Evolutionary conservation across 2,113 vertebrate genomes (phyloP).

Genomic region (Hipposideros armiger): DNA sequence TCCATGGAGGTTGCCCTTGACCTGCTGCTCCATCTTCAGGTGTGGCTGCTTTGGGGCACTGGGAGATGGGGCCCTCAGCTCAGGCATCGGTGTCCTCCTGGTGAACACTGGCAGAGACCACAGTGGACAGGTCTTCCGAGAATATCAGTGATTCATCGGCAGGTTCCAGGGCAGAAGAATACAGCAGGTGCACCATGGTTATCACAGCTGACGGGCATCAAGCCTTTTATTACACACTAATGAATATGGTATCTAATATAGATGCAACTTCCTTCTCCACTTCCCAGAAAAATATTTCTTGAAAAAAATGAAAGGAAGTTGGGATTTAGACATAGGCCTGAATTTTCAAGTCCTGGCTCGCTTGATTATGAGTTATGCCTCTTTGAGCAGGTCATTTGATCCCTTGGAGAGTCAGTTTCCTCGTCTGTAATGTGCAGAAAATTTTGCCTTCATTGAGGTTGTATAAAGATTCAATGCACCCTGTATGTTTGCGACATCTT

Average conservation of each 20-base stretch:
- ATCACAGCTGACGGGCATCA: not conserved
- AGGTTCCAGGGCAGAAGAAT: not conserved
- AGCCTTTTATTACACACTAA: not conserved
- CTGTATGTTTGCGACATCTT: not conserved
- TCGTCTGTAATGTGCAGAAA: not conserved
- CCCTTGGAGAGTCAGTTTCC: not conserved
- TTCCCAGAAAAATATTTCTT: not conserved
- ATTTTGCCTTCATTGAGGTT: not conserved
- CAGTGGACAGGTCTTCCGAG: not conserved
- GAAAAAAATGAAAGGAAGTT: slow-evolving; percentile 35
- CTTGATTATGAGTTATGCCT: not conserved
- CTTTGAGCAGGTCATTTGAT: not conserved
- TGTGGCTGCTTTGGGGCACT: too few relatives aligned
- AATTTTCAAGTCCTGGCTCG: not conserved
- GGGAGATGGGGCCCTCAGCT: not conserved
- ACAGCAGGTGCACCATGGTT: not conserved
- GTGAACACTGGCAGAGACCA: not conserved
- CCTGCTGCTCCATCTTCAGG: not conserved
- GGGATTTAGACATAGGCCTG: not conserved
- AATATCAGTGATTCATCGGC: not conserved
- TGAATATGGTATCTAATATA: not conserved
- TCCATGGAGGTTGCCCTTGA: not conserved
- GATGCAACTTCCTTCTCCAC: not conserved
- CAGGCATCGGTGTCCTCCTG: not conserved
- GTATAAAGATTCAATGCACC: not conserved